phyloP scores from a whole-genome alignment of 2,113 vertebrate genomes.

The Nycticebus coucang region DNA sequence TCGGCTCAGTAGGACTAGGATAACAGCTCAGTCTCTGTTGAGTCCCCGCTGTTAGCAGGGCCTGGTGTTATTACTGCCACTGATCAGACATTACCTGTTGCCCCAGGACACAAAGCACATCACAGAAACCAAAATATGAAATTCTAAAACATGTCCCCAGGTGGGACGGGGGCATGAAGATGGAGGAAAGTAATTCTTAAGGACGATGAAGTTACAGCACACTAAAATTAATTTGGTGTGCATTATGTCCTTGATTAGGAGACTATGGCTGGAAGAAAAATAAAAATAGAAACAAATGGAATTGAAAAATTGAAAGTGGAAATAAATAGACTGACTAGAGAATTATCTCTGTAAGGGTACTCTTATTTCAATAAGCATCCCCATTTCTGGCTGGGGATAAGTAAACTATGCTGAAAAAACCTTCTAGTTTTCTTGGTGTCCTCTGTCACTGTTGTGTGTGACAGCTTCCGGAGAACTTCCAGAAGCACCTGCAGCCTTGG shows the following conservation, averaged over 20 bases:
- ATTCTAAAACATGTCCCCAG: background rate
- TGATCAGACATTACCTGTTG: fast-evolving
- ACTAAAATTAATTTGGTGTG: fast-evolving
- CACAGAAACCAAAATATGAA: fast-evolving
- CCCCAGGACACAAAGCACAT: background rate
- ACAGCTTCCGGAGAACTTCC: too few species aligned
- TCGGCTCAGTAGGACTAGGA: background rate
- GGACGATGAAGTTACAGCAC: fast-evolving
- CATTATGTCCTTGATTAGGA: background rate
- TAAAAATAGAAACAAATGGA: background rate
- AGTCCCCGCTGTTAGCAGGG: too few species aligned
- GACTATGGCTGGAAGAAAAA: background rate
- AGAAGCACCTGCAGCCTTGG: background rate
- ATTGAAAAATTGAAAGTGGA: background rate
- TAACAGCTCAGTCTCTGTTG: background rate
- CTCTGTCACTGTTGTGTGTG: fast-evolving
- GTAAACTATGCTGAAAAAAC: fast-evolving
- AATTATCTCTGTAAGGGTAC: fast-evolving
- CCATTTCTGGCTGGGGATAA: too few species aligned
- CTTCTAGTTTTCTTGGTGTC: background rate
- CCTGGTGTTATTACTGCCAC: fast-evolving
- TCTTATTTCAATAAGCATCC: background rate
- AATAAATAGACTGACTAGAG: background rate
- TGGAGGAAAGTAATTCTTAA: fast-evolving
- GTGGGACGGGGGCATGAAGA: fast-evolving